phyloP scores from a whole-genome alignment of 1,140 invertebrate species.

The Lerema accius region DNA sequence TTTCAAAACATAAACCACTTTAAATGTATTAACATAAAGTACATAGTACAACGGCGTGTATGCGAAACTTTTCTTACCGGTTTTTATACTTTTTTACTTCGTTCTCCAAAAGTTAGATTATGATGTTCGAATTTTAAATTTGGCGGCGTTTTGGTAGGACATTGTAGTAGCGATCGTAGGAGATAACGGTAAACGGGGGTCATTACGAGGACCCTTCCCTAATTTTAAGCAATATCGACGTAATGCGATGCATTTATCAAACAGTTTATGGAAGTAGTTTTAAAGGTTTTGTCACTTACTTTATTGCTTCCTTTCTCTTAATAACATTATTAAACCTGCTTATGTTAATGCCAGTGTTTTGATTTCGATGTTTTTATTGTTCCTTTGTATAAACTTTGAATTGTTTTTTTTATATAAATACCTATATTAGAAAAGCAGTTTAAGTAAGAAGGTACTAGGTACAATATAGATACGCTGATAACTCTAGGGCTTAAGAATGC shows the following conservation, averaged over 20 bases:
- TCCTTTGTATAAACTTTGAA: too few relatives aligned
- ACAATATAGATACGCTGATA: too few relatives aligned
- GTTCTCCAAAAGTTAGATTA: conserved; percentile 62
- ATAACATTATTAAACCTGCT: conserved; percentile 57
- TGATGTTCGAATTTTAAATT: conserved; percentile 75
- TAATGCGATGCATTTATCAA: conserved; percentile 71
- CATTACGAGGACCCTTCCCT: conserved; percentile 68
- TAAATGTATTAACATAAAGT: conserved; percentile 30
- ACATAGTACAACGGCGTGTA: conserved; percentile 20
- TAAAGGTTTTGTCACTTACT: conserved; percentile 54
- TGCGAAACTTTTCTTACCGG: conserved; percentile 29
- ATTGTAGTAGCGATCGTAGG: conserved; percentile 60
- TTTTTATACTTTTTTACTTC: conserved; percentile 41
- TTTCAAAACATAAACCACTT: conserved; percentile 34
- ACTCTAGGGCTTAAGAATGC: too few relatives aligned
- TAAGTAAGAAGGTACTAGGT: too few relatives aligned
- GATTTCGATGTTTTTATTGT: conserved; percentile 1
- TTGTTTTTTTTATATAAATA: too few relatives aligned
- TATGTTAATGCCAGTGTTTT: conserved; percentile 3
- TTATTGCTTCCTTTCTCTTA: conserved; percentile 63
- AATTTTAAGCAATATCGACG: conserved; percentile 62
- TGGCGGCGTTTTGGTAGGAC: conserved; percentile 55
- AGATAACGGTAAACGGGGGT: conserved; percentile 76
- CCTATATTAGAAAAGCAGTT: too few relatives aligned
- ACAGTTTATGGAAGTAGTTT: conserved; percentile 52